Evolutionary conservation across 2,113 vertebrate species (phyloP), one percentile per base, ranked within the genome.

Genomic region (Petromus typicus): DNA sequence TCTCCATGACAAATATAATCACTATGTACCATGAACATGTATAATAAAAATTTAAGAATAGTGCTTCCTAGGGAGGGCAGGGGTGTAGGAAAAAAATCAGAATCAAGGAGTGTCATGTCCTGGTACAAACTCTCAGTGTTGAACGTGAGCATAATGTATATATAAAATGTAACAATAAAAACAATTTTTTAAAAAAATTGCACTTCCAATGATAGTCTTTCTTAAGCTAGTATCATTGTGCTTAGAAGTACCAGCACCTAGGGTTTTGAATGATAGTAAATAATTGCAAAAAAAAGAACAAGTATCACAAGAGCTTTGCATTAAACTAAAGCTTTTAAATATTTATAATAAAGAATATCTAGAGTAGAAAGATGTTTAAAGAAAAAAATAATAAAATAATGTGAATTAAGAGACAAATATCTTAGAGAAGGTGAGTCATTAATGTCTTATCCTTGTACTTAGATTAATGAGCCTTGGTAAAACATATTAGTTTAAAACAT

Each of bases 401-500:
- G 2, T n/a, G 23, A 91, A 94, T 88, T 82, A 88, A 92, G 78
- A 61, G 37, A 78, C 37, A 84, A 37, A 66, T 34, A 30, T 64
- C 69, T 96, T 93, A 80, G 69, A 59, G 13, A 90, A 93, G 54
- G 97, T 10, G 0, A 95, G 67, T 16, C 56, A 57, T n/a, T 54
- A 83, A 79, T 79, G 94, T 95, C 92, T 96, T 86, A 95, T 45
- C 34, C 63, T 93, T 54, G 5, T 64, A 64, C 67, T 67, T 71
- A 86, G 66, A 82, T 40, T 86, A 93, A 30, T 57, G 34, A 97
- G 71, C n/a, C 85, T 51, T 66, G 80, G n/a, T 56, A 66, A 91
- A 94, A 95, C 6, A 80, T 45, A 16, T 92, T 95, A 80, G 76
- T 76, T 97, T 97, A 51, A 95, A 92, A 92, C 64, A 95, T 95